Base-by-base conservation (phyloP, 2,113 vertebrate genomes). In the Bucco capensis region DNA sequence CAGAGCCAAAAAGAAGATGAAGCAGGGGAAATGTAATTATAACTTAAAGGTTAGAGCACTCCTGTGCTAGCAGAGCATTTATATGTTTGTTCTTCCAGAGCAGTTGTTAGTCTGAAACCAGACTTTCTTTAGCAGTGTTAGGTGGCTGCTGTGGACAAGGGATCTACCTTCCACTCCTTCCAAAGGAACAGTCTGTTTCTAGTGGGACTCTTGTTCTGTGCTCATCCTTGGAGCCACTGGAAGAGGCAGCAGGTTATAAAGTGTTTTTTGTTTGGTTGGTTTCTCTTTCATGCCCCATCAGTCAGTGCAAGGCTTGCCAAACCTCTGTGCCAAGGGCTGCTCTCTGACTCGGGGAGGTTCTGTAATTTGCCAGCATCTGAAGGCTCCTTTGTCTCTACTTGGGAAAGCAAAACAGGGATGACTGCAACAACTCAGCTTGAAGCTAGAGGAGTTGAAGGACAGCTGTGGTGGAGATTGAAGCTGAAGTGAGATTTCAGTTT, bases 81-180 rank as follows among this genome's bases (percentile, higher is more conserved):
- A 53, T 0, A 0, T 2, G 1, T 5, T 53, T 33, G 11, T 46
- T 15, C 14, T 4, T 61, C 24, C 8, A 69, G 13, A 76, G 14
- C 22, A 56, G 19, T 37, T 1, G 0, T 66, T 47, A 27, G 6
- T 44, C 51, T 58, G 51, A 50, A 88, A 83, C 6, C 27, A 77
- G 47, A 15, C 27, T 30, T 19, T 37, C 23, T 65, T 79, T 47
- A 66, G 4, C 22, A 74, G 10, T 21, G 6, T 56, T 56, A 58
- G 19, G 12, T 67, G 38, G 35, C 42, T 88, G 30, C 30, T 84
- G 17, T 14, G 14, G 30, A 69, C 27, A 47, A 19, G 8, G 11
- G 8, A 13, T 30, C 22, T 46, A 28, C 12, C 23, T 77, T 57
- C 27, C 24, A 53, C 19, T 50, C 5, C 8, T 58, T 89, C 61